Evolutionary conservation across 1,140 invertebrate species (phyloP).

Genomic region (Micrasema longulum): DNA sequence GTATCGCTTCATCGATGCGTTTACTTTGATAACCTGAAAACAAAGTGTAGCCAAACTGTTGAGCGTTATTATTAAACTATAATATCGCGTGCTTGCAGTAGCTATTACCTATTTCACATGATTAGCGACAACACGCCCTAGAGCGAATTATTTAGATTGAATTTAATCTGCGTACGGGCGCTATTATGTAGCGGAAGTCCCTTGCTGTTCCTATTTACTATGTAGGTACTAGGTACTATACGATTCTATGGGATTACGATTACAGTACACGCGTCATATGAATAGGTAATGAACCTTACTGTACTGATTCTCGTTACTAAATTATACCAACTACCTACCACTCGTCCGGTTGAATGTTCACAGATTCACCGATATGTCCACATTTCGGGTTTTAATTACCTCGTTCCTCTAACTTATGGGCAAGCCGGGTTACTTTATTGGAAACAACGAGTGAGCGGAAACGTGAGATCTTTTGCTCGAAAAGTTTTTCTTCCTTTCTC

Average conservation of each 20-base stretch:
- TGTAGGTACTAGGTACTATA: not conserved
- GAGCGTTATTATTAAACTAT: too few relatives aligned
- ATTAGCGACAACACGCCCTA: conserved; percentile 26
- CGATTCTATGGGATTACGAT: too few relatives aligned
- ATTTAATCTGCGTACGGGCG: conserved; percentile 4
- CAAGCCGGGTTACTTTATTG: conserved; percentile 18
- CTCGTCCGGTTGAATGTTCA: not conserved
- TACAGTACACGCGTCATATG: not conserved
- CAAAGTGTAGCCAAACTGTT: too few relatives aligned
- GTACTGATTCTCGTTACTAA: too few relatives aligned
- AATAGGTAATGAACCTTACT: conserved; percentile 21
- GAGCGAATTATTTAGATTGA: not conserved
- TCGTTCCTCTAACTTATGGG: conserved; percentile 15
- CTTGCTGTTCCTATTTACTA: not conserved
- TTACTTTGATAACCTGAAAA: too few relatives aligned
- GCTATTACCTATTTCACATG: too few relatives aligned
- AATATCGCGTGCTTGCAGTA: too few relatives aligned
- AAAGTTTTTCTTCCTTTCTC: not conserved
- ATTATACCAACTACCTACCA: too few relatives aligned
- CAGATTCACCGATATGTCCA: not conserved
- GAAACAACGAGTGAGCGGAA: conserved; percentile 4
- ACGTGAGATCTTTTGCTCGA: conserved; percentile 5
- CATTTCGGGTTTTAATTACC: conserved; percentile 15
- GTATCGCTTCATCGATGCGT: too few relatives aligned
- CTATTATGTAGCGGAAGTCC: conserved; percentile 23